Conservation (phyloP, 2,797 vertebrate species). For the Alauda arvensis region DNA sequence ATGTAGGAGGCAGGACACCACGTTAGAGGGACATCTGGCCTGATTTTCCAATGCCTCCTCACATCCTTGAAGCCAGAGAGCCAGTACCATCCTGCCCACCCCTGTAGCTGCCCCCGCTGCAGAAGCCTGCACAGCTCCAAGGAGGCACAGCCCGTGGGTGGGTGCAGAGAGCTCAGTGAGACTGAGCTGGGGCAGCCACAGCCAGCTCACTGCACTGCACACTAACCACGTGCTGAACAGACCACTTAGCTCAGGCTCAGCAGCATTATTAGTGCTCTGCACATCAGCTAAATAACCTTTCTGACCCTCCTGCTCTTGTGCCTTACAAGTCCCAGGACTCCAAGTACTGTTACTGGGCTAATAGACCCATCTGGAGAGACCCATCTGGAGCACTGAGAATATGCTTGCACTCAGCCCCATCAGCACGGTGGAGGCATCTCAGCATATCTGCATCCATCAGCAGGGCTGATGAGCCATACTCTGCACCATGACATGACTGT, state of each 20-base stretch:
- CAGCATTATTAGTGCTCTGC: neutral
- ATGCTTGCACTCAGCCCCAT: neutral
- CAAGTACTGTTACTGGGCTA: neutral
- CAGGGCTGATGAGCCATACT: neutral
- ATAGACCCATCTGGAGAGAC: neutral
- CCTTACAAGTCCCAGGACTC: neutral
- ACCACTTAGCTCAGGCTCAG: neutral
- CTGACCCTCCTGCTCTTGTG: neutral
- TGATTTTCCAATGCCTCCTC: neutral
- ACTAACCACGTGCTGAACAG: neutral
- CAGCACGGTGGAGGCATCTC: accelerated
- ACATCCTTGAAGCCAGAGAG: neutral
- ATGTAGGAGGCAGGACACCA: neutral
- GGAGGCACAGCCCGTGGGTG: accelerated
- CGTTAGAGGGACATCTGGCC: neutral
- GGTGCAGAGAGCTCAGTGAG: neutral
- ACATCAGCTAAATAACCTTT: neutral
- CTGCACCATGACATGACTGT: neutral
- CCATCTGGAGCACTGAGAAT: neutral
- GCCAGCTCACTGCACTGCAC: neutral
- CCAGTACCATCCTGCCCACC: neutral
- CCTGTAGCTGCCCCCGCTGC: accelerated
- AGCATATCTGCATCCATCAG: neutral
- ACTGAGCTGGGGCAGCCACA: neutral
- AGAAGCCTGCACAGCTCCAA: neutral